Base-by-base conservation (phyloP, 2,113 vertebrate species). In the Chlorodrepanis virens region DNA sequence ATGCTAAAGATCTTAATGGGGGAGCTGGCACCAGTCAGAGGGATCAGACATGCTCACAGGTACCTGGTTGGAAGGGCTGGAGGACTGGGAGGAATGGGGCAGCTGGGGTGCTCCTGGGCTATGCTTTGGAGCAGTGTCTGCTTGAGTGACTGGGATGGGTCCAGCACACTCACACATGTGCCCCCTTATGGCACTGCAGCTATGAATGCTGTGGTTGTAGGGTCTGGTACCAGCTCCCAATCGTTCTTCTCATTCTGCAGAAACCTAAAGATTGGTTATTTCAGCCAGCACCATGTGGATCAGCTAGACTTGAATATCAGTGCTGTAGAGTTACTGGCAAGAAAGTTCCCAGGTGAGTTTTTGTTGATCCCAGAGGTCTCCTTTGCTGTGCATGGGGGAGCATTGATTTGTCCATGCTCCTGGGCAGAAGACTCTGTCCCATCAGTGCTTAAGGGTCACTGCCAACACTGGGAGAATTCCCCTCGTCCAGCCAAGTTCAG, bases 241-340 rank as follows among this genome's bases (percentile, higher is more conserved):
- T 33, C 33, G 27, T 17, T 39, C 18, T 53, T 60, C 29, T 96
- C 22, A 5, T 72, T 83, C 90, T 85, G 40, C 97, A 99, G 99
- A 97, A 99, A 99, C 96, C 94, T 99, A 64, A 99, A 99, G 98
- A 99, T 99, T 0, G 99, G 99, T 49, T 99, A 99, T 95, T 99
- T 99, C 96, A 99, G 99, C 90, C 99, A 99, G 97, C 99, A 99
- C 90, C 99, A 99, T 0, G 99, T 99, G 83, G 99, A 99, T 94
- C 99, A 99, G 95, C 97, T 99, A 94, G 99, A 99, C 97, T 97
- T 99, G 87, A 99, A 99, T 7, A 98, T 99, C 90, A 99, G 98
- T 72, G 99, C 99, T 6, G 98, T 99, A 56, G 99, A 99, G 91
- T 97, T 99, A 82, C 98, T 99, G 71, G 98, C 99, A 72, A 99